Evolutionary conservation across 2,888 invertebrate genomes (phyloP).

Genomic region (Adelognathus sp.): DNA sequence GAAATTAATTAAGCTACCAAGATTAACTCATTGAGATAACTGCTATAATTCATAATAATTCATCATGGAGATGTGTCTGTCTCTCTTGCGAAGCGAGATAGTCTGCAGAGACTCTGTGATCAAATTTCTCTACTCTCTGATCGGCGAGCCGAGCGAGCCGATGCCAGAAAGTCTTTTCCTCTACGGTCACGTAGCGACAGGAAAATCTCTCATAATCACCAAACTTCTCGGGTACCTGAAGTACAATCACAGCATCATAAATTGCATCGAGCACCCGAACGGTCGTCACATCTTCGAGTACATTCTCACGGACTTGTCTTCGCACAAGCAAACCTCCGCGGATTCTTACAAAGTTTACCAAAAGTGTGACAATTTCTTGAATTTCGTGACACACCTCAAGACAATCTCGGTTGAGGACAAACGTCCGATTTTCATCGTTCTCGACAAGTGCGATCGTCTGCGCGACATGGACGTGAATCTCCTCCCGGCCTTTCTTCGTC

Average conservation of each 20-base stretch:
- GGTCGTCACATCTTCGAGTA: constrained; percentile 89
- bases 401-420: constrained; percentile 75
- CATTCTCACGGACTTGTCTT: constrained; percentile 85
- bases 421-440: constrained; percentile 85
- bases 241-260: constrained; percentile 86
- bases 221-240: constrained; percentile 84
- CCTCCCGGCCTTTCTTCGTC: constrained; percentile 87
- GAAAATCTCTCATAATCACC: constrained; percentile 89
- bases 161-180: constrained; percentile 88
- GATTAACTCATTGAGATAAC: constrained; percentile 4
- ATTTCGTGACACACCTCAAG: constrained; percentile 84
- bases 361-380: constrained; percentile 88
- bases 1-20: constrained; percentile 7
- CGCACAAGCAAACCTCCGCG: constrained; percentile 77
- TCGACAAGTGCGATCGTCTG: constrained; percentile 92
- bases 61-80: constrained; percentile 82
- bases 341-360: constrained; percentile 78
- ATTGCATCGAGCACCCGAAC: constrained; percentile 92
- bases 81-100: constrained; percentile 75
- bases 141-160: constrained; percentile 84
- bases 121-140: constrained; percentile 81
- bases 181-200: constrained; percentile 92
- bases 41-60: constrained; percentile 8
- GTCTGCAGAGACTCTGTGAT: constrained; percentile 83
- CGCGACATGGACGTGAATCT: constrained; percentile 89